phyloP scores from a whole-genome alignment of 2,888 invertebrate species.

The Drosophila macrospina region DNA sequence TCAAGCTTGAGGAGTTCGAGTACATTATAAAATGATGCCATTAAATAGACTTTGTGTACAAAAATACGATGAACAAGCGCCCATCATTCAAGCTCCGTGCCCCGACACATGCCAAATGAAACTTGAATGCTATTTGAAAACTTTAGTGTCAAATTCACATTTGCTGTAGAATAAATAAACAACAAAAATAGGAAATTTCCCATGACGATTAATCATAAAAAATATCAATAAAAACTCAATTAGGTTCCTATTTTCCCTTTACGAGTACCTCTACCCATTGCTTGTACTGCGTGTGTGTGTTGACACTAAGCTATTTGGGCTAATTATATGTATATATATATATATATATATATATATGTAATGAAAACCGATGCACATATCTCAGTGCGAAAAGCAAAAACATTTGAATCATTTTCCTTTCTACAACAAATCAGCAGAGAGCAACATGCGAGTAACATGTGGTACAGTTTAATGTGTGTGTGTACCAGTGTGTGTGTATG shows the following conservation, averaged over 20 bases:
- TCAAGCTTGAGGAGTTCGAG: constrained; percentile 23
- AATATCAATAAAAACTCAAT: constrained; percentile 75
- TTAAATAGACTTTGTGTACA: constrained; percentile 26
- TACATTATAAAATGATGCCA: constrained; percentile 20
- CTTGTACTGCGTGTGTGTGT: constrained; percentile 14
- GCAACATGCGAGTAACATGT: constrained; percentile 53
- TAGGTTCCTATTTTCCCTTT: constrained; percentile 51
- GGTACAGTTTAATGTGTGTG: constrained; percentile 24
- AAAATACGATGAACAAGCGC: constrained; percentile 49
- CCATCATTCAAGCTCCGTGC: constrained; percentile 54
- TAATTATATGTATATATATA: constrained; percentile 25
- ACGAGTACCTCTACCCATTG: constrained; percentile 3
- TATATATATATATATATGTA: constrained; percentile 1
- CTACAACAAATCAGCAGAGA: constrained; percentile 52
- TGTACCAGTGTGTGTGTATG: constrained; percentile 17
- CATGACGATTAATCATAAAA: constrained; percentile 79
- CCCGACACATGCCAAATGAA: constrained; percentile 55
- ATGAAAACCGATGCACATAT: constrained; percentile 57
- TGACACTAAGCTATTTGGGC: constrained; percentile 48
- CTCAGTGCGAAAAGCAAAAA: constrained; percentile 36
- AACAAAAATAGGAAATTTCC: constrained; percentile 53
- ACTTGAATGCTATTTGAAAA: constrained; percentile 37
- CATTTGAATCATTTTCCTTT: constrained; percentile 62
- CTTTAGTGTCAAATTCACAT: constrained; percentile 52
- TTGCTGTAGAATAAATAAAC: constrained; percentile 56